Base-by-base conservation (phyloP, 2,113 vertebrate species). In the Corydoras sp. region DNA sequence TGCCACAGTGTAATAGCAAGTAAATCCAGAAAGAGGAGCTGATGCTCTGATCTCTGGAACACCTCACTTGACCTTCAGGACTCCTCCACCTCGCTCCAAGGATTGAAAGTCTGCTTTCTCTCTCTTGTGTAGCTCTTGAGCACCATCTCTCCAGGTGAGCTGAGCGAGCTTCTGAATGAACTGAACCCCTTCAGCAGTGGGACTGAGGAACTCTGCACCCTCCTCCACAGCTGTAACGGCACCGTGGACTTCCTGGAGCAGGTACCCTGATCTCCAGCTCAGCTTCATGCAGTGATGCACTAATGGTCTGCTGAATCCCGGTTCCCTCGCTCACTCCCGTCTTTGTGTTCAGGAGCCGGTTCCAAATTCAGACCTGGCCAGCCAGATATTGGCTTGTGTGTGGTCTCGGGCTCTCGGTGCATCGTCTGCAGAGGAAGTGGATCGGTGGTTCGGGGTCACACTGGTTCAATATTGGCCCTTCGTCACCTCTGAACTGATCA, bases 341-440 rank as follows among this genome's bases (percentile, higher is more conserved):
- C 15, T 64, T 1, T 49, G 32, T 18, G 65, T 51, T 1, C 82
- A 91, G 89, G 85, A 83, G 79, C 53, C 60, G 0, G 63, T 89
- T 7, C 79, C 30, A 35, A 69, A 88, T 0, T 68, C 0, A 1
- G 60, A 0, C 2, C 55, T 90, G 69, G 77, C 59, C 69, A 62
- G 58, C 4, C 59, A 78, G 63, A 87, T 84, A 0, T 65, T 90
- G 76, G 65, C 63, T 11, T 89, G 88, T 4, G 76, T 88, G 29
- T 91, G 87, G 88, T 76, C 86, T 53, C 31, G 3, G 48, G 88
- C 86, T 58, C 80, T 91, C 53, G 71, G 68, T 30, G 80, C 80
- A 9, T 11, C 79, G 5, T 11, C 11, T 2, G 73, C 11, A n/a
- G 73, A 77, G 24, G 85, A 89, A 18, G 83, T 81, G 15, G 32